Evolutionary conservation across 2,113 vertebrate genomes (phyloP).

Genomic region (Cyprinus carpio): DNA sequence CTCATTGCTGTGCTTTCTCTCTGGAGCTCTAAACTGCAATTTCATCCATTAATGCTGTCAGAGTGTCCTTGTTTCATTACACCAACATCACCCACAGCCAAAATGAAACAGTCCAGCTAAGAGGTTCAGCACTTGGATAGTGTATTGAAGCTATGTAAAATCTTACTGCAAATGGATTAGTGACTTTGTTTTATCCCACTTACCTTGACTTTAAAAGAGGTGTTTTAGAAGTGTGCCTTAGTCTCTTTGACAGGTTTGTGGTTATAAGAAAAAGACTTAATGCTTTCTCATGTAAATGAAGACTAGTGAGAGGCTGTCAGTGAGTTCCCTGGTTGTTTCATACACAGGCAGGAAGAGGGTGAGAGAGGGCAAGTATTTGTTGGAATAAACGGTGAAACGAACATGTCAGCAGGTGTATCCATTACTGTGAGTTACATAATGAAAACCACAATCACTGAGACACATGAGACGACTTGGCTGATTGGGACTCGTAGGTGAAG

Average conservation of each 20-base stretch:
- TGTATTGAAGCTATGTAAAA: conserved; percentile 33
- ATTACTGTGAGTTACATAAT: conserved; percentile 46
- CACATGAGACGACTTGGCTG: conserved; percentile 40
- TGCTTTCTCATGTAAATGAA: conserved; percentile 38
- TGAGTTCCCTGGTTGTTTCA: neutral
- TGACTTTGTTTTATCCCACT: conserved; percentile 14
- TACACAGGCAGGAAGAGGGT: neutral
- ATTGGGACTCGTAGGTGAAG: neutral
- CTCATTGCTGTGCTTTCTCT: conserved; percentile 38
- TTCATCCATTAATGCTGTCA: conserved; percentile 4
- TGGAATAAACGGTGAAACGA: conserved; percentile 30
- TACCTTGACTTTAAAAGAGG: conserved; percentile 42
- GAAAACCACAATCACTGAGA: conserved; percentile 18
- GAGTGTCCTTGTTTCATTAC: conserved; percentile 29
- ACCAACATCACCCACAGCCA: conserved; percentile 7
- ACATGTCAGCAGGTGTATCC: conserved; percentile 53
- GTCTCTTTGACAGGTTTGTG: conserved; percentile 31
- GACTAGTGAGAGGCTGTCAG: neutral
- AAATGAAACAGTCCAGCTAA: conserved; percentile 4
- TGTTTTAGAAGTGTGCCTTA: conserved; percentile 20
- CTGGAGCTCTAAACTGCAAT: conserved; percentile 42
- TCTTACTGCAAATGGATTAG: conserved; percentile 23
- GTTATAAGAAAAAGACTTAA: conserved; percentile 31
- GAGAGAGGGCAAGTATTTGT: neutral
- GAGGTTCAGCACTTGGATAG: neutral